Percentiles rank a stretch among this genome's conserved stretches.
Conservation (phyloP, 2,888 invertebrate species). For the Gnatocerus cornutus region DNA sequence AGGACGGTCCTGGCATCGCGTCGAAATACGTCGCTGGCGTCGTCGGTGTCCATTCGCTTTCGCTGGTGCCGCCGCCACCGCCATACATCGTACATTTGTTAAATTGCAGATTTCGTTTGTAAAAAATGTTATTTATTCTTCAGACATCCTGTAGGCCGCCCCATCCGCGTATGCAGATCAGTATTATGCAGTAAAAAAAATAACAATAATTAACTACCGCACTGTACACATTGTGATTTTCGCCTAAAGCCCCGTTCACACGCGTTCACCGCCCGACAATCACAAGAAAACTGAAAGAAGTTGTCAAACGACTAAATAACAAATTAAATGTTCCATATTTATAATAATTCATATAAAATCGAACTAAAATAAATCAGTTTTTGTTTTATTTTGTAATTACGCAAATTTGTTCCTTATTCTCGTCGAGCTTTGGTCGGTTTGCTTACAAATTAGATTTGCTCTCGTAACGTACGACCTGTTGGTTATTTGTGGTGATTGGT, state of each 20-base stretch:
- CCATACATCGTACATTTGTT: constrained; percentile 32
- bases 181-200: constrained; percentile 3
- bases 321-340: constrained; percentile 69
- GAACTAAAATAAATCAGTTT: constrained; percentile 53
- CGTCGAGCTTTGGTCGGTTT: constrained; percentile 48
- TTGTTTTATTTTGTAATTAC: constrained; percentile 67
- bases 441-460: constrained; percentile 50
- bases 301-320: constrained; percentile 66
- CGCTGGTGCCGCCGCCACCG: constrained; percentile 21
- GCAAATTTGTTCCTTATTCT: constrained; percentile 67
- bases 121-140: constrained; percentile 9
- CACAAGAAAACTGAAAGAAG: constrained; percentile 50
- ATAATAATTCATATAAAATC: constrained; percentile 68
- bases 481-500: constrained; percentile 6
- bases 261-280: constrained; percentile 24
- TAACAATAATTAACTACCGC: not conserved
- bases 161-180: constrained; percentile 10
- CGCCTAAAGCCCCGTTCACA: constrained; percentile 37
- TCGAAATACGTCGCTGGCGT: constrained; percentile 32
- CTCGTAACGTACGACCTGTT: constrained; percentile 36
- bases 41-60: constrained; percentile 31
- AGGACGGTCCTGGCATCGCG: constrained; percentile 33
- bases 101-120: not conserved
- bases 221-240: not conserved
- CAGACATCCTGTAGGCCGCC: constrained; percentile 18